Percentiles rank a stretch among this genome's conserved stretches.
Conservation (phyloP, 2,888 invertebrate species). For the Melipona beecheii region DNA sequence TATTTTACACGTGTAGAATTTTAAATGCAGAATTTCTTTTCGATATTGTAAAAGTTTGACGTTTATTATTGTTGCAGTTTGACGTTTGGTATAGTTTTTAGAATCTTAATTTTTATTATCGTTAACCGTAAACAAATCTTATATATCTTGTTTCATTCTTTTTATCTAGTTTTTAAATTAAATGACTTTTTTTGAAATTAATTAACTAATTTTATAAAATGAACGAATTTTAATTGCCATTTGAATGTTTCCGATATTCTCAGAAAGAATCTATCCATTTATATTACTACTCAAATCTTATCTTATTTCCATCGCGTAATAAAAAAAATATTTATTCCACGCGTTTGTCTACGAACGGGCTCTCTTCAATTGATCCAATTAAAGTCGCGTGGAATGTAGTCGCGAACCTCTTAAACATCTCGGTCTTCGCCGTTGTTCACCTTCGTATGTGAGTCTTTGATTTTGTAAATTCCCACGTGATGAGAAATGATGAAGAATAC, state of each 20-base stretch:
- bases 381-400: constrained; percentile 22
- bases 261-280: background rate
- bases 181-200: too few species aligned
- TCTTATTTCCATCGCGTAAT: background rate
- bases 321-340: background rate
- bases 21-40: background rate
- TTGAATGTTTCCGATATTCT: background rate
- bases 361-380: constrained; percentile 33
- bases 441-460: background rate
- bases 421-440: background rate
- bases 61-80: too few species aligned
- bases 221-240: background rate
- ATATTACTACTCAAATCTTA: background rate
- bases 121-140: background rate
- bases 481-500: background rate
- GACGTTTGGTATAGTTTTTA: background rate
- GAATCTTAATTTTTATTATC: background rate
- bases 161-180: background rate
- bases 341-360: background rate
- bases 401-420: constrained; percentile 11
- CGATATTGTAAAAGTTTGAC: background rate
- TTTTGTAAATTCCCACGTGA: constrained; percentile 12
- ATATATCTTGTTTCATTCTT: background rate
- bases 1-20: background rate
- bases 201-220: background rate